Base-by-base conservation (phyloP, 2,113 vertebrate species). In the Psephotus haematonotus region DNA sequence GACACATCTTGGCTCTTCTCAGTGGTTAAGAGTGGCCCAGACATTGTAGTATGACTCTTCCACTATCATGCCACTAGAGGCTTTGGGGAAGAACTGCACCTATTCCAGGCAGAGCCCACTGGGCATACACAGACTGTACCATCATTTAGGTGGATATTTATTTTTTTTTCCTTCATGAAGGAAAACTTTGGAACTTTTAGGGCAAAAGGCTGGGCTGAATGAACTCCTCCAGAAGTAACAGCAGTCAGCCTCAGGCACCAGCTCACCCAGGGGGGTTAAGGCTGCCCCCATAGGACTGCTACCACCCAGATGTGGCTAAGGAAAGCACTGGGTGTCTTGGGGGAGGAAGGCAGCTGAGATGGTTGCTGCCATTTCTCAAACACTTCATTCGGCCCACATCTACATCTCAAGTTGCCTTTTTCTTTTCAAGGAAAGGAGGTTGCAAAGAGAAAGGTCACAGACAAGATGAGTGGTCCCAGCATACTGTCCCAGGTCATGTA, bases 141-240 rank as follows among this genome's bases (percentile, higher is more conserved):
- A 35, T 5, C 8, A 0, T 46, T 43, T 7, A 13, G 0, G 1
- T 8, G 23, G 31, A 3, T 8, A 3, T 8, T 19, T 18, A 18
- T 23, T 11, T 33, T 47, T 33, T 33, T 28, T 41, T 2, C 6
- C 35, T 60, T 49, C 1, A 5, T 28, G 24, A 68, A 55, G 33
- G 33, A 6, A 82, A 79, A 3, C 12, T 57, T 16, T 3, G 3
- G 17, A 70, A 29, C 27, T 33, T 33, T 23, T 65, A 77, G 37
- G 17, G 25, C n/a, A 74, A 50, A 62, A 67, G 18, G 22, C 10
- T 59, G 46, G 28, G n/a, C 53, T 37, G 49, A 77, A 33, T 1
- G 53, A 74, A 11, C 5, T 33, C 31, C 59, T 41, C 64, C 69
- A 86, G 44, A 80, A 41, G 71, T 2, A 62, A 70, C 67, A 88